Evolutionary conservation across 2,888 invertebrate genomes (phyloP).

Genomic region (Hipparchia semele): DNA sequence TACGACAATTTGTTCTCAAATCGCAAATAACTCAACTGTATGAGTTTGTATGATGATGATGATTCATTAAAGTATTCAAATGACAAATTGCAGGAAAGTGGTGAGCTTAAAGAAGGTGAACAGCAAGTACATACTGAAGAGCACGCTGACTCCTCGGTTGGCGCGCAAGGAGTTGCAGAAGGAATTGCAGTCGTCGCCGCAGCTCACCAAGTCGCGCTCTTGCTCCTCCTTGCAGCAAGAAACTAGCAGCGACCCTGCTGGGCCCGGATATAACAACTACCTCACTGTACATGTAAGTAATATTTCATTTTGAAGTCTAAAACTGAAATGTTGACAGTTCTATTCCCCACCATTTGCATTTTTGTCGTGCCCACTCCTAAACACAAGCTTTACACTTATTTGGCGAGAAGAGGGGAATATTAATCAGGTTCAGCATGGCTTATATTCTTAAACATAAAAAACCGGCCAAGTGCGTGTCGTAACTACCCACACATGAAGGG

Average conservation of each 20-base stretch:
- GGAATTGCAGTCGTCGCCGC: slow-evolving; percentile 82
- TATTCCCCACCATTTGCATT: no score
- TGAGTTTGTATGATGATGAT: no score
- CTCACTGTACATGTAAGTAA: slow-evolving; percentile 88
- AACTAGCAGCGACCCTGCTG: slow-evolving; percentile 79
- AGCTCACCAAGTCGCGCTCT: slow-evolving; percentile 87
- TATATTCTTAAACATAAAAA: no score
- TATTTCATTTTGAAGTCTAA: neutral
- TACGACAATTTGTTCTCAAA: no score
- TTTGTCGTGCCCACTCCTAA: no score
- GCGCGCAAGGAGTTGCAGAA: slow-evolving; percentile 87
- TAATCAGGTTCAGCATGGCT: no score
- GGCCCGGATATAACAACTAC: slow-evolving; percentile 86
- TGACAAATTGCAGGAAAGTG: slow-evolving; percentile 81
- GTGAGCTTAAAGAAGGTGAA: slow-evolving; percentile 89
- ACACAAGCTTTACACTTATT: no score
- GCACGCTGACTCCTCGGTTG: slow-evolving; percentile 90
- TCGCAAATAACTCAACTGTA: no score
- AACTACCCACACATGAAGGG: no score
- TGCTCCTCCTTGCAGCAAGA: slow-evolving; percentile 87
- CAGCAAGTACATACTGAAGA: slow-evolving; percentile 92
- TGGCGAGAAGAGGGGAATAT: no score
- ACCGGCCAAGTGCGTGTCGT: no score
- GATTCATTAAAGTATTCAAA: neutral
- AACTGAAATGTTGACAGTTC: no score